Evolutionary conservation across 1,140 invertebrate genomes (phyloP), one percentile per base, ranked within the genome.

Genomic region (Melanaphis sacchari): DNA sequence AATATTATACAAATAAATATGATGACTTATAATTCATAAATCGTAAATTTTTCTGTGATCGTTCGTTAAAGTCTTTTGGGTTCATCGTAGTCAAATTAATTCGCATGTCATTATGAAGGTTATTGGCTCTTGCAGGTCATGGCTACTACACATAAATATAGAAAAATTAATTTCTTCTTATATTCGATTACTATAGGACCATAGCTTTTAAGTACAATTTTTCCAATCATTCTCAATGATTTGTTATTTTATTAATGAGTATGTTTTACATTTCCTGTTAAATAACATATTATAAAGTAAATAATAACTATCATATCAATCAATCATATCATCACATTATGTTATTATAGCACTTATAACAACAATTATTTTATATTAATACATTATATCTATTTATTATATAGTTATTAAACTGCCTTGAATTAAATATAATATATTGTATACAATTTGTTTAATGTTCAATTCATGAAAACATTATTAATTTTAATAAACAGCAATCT

Each of bases 101-200:
- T 93, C 26, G 91, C 91, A 93, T 85, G 91, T 93, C 91, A 93
- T 81, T 82, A 52, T 31, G 91, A 93, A 93, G 91, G 91, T 93
- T 93, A 93, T 93, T 93, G 91, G 66, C 91, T 93, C 36, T 93
- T 82, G 81, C 91, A n/a, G 91, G 81, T 93, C 91, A 93, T 15
- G 91, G 46, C 46, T 85, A 84, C 26, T 22, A 15, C 21, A 49
- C 43, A 26, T 41, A 90, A 40, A 41, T 90, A 90, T 82, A 82
- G 66, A 81, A 22, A 84, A 92, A 85, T 40, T 40, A 46, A 84
- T 40, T 84, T 92, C 49, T 40, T 90, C 66, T 91, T 82, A 49
- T 46, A 52, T 52, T 46, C 41, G 15, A 46, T 5, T 4, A 46
- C 5, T 76, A n/a, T 49, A 87, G 18, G 40, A 40, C 54, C 43